Evolutionary conservation across 1,140 invertebrate genomes (phyloP), one percentile per base, ranked within the genome.

Genomic region (Diorhabda elongata): DNA sequence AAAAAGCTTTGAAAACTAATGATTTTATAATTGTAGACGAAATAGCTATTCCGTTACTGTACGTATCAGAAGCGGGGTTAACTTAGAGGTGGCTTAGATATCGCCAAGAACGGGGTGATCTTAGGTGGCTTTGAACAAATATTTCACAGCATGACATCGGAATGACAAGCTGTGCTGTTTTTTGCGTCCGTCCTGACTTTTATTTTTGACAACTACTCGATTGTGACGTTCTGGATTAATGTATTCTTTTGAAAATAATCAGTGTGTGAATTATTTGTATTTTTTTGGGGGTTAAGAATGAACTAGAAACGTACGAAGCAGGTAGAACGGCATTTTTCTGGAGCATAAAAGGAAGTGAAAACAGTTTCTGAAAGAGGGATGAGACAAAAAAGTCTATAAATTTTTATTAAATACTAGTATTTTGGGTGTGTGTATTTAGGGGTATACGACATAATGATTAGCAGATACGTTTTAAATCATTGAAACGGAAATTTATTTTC

Each of bases 191-290:
- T 11, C 58, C 58, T 56, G 57, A 56, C 57, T 56, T 67, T 60
- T 60, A 42, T 58, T 67, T 67, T 67, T 67, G 42, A 47, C 57
- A 52, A 60, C 43, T 63, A 59, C 65, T 59, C 65, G 65, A 64
- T 64, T 64, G 65, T 67, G 65, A 67, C 65, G 65, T 67, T 67
- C 57, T 43, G 58, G 65, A 67, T 67, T 67, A 67, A 67, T 67
- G 58, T 67, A 67, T 67, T 67, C 65, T 67, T 67, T 67, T 67
- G 57, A 67, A 60, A 67, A 45, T 67, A 67, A 67, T 67, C 65
- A 67, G 65, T 67, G 65, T 67, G 65, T 67, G 65, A 67, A 67
- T 67, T 67, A 67, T 67, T 67, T 67, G 65, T 67, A 67, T 67
- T 67, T 67, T 67, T 60, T 67, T 41, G 43, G 65, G 57, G 65